Base-by-base conservation (phyloP, 2,797 vertebrate genomes). In the Pangasius krempfi region DNA sequence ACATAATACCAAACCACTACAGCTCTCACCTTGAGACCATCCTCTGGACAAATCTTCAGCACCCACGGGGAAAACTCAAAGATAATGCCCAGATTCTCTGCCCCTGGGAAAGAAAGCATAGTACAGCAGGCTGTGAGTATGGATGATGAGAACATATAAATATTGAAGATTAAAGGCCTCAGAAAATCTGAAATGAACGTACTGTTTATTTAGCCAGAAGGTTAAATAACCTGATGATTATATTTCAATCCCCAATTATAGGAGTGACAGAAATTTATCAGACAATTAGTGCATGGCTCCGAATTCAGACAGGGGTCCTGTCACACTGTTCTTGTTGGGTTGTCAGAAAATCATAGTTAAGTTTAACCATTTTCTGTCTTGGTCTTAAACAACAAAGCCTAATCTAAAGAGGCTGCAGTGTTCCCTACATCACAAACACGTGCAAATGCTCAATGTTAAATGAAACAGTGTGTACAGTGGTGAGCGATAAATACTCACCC, bases 21-120 rank as follows among this genome's bases (percentile, higher is more conserved):
- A 16, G 2, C 40, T 50, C 89, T 91, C 91, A 98, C 99, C 97
- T 99, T 99, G 86, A 99, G 93, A 12, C 99, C 99, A 83, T 99
- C 99, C 85, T 99, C 99, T 27, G 99, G 96, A 91, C 97, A 98
- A 87, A 96, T 97, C 95, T 99, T 97, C 75, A 99, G 93, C 89
- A 99, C 98, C 99, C 99, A 99, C 0, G 97, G 93, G 3, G 98
- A 98, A 93, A 99, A 99, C 90, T 98, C 98, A 93, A 99, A 98
- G 76, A 99, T 98, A 86, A 99, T 96, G 18, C 97, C 96, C 89
- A 99, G 92, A 91, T 99, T 99, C 92, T 99, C 99, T 85, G 95
- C 94, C 56, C 98, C 99, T 99, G 90, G 73, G 92, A 33, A 87
- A 79, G 85, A 62, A 75, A 85, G 0, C 70, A 68, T 3, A 62